phyloP scores from a whole-genome alignment of 2,797 vertebrate species.

The Gouania willdenowi region DNA sequence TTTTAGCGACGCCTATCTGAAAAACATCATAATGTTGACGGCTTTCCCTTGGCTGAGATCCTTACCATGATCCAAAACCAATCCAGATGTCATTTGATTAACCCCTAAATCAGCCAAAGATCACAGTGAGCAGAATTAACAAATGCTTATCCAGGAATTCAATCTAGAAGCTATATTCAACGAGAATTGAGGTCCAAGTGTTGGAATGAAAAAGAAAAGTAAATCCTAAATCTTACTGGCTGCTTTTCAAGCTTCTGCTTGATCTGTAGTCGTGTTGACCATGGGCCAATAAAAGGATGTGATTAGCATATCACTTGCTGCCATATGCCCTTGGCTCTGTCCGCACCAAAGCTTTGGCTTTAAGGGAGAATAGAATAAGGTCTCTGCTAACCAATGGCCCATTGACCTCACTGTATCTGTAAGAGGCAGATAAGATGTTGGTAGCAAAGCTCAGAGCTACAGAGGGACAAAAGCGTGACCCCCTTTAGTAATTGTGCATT shows the following conservation, averaged over 20 bases:
- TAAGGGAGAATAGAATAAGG: slow-evolving; percentile 32
- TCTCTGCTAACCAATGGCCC: slow-evolving; percentile 34
- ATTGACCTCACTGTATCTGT: slow-evolving; percentile 30
- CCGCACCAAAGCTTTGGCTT: slow-evolving; percentile 30
- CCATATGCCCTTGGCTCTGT: slow-evolving; percentile 42
- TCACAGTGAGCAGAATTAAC: too few species aligned
- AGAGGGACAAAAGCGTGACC: not conserved
- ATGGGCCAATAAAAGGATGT: slow-evolving; percentile 30
- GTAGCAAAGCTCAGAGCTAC: slow-evolving; percentile 4
- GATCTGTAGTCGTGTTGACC: slow-evolving; percentile 43
- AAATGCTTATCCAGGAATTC: not conserved
- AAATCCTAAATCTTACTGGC: slow-evolving; percentile 2
- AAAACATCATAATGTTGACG: too few species aligned
- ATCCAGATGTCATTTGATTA: not conserved
- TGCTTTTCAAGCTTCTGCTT: slow-evolving; percentile 29
- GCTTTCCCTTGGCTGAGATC: not conserved
- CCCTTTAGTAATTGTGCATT: not conserved
- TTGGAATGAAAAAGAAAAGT: slow-evolving; percentile 6
- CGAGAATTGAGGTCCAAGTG: not conserved
- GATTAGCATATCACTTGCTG: slow-evolving; percentile 63
- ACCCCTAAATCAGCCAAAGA: not conserved
- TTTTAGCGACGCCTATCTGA: too few species aligned
- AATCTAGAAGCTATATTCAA: not conserved
- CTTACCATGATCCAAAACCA: not conserved
- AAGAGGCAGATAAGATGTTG: slow-evolving; percentile 45